Percentiles rank a stretch among this genome's conserved stretches.
phyloP scores from a whole-genome alignment of 2,113 vertebrate species.

The Urocolius indicus region DNA sequence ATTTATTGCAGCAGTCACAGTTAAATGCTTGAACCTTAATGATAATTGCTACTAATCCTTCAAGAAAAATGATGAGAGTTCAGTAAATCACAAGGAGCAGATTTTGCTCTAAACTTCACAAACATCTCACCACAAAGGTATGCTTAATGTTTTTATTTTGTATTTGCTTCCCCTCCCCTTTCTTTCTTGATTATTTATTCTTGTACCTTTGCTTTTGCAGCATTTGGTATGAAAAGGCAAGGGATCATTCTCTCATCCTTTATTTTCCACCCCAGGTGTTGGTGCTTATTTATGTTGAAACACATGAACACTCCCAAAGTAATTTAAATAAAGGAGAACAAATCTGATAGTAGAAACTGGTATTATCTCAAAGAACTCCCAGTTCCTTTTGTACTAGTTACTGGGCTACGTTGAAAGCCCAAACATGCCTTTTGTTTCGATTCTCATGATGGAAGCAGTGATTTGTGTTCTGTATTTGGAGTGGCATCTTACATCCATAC shows the following conservation, averaged over 20 bases:
- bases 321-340: background rate
- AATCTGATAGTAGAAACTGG: background rate
- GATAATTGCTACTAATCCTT: constrained; percentile 93
- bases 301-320: background rate
- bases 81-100: constrained; percentile 75
- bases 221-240: background rate
- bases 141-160: constrained; percentile 33
- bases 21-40: constrained; percentile 92
- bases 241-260: constrained; percentile 59
- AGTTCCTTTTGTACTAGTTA: background rate
- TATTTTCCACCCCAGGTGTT: constrained; percentile 27
- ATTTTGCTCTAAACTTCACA: constrained; percentile 73
- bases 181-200: constrained; percentile 9
- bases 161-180: background rate
- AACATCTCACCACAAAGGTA: constrained; percentile 65
- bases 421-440: background rate
- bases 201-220: background rate
- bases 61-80: constrained; percentile 86
- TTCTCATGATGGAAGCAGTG: background rate
- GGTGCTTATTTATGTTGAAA: background rate
- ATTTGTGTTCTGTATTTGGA: background rate
- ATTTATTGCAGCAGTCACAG: constrained; percentile 93
- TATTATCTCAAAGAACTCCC: background rate
- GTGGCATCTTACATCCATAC: background rate
- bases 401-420: background rate